phyloP scores from a whole-genome alignment of 1,140 invertebrate species.

The Drosophila pseudoobscura region DNA sequence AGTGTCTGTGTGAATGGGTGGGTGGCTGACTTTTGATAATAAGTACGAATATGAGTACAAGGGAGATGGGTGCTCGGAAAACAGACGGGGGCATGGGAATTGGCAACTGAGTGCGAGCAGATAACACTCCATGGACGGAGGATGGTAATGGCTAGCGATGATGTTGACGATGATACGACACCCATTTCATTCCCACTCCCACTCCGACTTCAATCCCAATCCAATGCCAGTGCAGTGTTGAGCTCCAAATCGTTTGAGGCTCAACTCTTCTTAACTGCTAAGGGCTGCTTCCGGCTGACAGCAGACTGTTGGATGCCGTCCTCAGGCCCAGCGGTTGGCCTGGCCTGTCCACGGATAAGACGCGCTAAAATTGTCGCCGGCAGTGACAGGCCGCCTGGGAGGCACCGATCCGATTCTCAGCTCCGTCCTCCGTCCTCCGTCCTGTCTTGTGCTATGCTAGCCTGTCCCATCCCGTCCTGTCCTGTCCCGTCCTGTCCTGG shows the following conservation, averaged over 20 bases:
- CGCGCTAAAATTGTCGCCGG: constrained; percentile 75
- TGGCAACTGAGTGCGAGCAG: constrained; percentile 70
- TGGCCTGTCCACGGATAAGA: constrained; percentile 45
- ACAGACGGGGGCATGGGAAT: constrained; percentile 37
- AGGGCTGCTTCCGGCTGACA: constrained; percentile 7
- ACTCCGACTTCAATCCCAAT: no score
- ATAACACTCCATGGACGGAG: constrained; percentile 58
- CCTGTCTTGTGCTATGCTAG: not conserved
- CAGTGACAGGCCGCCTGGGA: constrained; percentile 43
- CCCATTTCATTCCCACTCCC: not conserved
- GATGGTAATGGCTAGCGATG: constrained; percentile 23
- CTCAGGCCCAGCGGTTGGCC: constrained; percentile 56
- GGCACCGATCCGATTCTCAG: no score
- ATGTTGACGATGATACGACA: constrained; percentile 8
- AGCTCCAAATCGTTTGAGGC: constrained; percentile 10
- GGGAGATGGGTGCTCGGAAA: not conserved
- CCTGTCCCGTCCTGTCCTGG: no score
- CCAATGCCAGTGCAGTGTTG: not conserved
- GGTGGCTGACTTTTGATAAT: constrained; percentile 73
- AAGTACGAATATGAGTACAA: constrained; percentile 19
- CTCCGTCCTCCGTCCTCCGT: not conserved
- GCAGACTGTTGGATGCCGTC: constrained; percentile 14
- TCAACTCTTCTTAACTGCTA: constrained; percentile 8
- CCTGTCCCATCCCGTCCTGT: constrained; percentile 10
- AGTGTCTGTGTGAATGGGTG: constrained; percentile 8